Evolutionary conservation across 2,113 vertebrate genomes (phyloP), one percentile per base, ranked within the genome.

Genomic region (Mixornis gularis): DNA sequence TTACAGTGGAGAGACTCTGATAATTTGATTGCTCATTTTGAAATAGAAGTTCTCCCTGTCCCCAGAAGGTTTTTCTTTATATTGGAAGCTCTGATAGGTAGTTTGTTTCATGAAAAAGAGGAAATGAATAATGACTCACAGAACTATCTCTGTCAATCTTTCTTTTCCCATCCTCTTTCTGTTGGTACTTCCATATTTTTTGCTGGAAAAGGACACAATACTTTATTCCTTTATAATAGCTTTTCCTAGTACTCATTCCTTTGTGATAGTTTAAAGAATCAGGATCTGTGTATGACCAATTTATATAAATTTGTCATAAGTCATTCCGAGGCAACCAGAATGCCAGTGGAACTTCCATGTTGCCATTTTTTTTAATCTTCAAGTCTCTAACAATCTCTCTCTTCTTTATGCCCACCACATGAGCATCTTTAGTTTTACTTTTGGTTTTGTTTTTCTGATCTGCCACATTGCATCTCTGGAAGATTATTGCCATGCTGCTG

Each of bases 1-100:
- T 96, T 96, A 80, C 94, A 97, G 83, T 93, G 85, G 87, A 94
- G 69, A 95, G 43, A 94, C 78, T 93, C 90, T 95, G 92, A 95
- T 97, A 95, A 97, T 97, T 96, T 96, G 95, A 96, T 95, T 96
- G 95, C 93, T 96, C 51, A 77, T 96, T 96, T 96, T 92, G 93
- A 94, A 96, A 95, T 78, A 87, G 89, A 95, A 90, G 70, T 96
- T 96, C 85, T 96, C 85, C 89, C 44, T 92, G 91, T 92, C 83
- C 94, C 82, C 51, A 46, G 87, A 95, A 93, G 91, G 85, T 81
- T 95, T 93, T 96, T 92, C 83, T 85, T 96, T 93, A 87, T 91
- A 88, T 85, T 96, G 95, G 66, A 91, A 96, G 59, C 64, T 95
- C 71, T 95, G 85, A 92, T 90, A 94, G 60, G 94, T 94, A 87